A percentile compares a stretch with the other conserved stretches of the same genome.
Evolutionary conservation across 2,888 invertebrate genomes (phyloP).

Genomic region (Aelia acuminata): DNA sequence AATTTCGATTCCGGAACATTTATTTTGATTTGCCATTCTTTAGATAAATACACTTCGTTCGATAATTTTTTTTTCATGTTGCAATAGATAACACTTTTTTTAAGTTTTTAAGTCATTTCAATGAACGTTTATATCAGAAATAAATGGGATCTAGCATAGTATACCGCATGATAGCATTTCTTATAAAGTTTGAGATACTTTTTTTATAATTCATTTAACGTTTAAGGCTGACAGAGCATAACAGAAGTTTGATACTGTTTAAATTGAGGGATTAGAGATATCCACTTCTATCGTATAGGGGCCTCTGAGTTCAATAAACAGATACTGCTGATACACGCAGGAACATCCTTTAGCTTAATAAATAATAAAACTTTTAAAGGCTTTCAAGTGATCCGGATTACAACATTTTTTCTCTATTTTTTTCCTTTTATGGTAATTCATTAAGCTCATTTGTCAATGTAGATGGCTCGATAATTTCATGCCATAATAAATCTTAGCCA

Average conservation of each 20-base stretch:
- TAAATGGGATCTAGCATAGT: background rate
- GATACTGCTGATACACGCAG: background rate
- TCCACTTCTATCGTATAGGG: background rate
- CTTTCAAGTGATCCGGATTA: background rate
- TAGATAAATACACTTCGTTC: no score
- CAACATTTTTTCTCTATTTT: no score
- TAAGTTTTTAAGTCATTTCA: no score
- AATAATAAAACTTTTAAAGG: background rate
- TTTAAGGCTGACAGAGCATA: background rate
- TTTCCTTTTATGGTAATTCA: no score
- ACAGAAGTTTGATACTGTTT: background rate
- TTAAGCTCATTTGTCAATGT: background rate
- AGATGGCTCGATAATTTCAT: no score
- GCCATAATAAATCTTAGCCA: no score
- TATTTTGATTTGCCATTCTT: no score
- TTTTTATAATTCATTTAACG: conserved; percentile 1
- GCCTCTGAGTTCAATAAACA: background rate
- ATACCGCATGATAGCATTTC: background rate
- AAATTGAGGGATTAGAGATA: background rate
- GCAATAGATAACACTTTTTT: no score
- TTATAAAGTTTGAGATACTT: background rate
- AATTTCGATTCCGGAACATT: no score
- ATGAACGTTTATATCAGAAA: background rate
- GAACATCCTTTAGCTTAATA: background rate
- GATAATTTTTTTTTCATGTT: no score